phyloP scores from a whole-genome alignment of 1,140 invertebrate species.

The Hirudo medicinalis region DNA sequence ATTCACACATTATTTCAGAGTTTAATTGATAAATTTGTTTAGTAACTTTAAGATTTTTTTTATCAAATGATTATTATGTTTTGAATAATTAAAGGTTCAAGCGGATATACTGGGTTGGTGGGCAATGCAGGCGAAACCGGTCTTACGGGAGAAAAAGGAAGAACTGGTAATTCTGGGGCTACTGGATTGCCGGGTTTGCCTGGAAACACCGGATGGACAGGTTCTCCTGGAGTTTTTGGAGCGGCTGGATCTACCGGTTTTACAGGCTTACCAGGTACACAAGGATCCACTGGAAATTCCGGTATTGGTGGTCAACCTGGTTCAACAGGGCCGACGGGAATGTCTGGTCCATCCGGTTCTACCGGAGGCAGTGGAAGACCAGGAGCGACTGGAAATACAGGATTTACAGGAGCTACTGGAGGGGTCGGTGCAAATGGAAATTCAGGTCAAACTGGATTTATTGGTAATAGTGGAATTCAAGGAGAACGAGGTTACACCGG shows the following conservation, averaged over 20 bases:
- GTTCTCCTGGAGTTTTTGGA: constrained; percentile 3
- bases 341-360: background rate
- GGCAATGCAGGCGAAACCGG: constrained; percentile 2
- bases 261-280: background rate
- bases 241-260: background rate
- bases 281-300: background rate
- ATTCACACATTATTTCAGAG: too few relatives aligned
- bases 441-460: background rate
- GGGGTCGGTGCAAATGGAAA: background rate
- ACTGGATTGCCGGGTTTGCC: constrained; percentile 2
- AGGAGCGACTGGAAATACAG: background rate
- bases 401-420: background rate
- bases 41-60: too few relatives aligned
- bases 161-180: background rate
- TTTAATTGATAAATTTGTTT: too few relatives aligned
- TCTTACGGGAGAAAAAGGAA: background rate
- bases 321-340: constrained; percentile 1
- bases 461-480: background rate
- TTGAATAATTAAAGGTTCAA: background rate
- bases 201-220: constrained; percentile 4
- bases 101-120: constrained; percentile 8
- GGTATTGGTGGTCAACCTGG: background rate
- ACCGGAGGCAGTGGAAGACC: background rate
- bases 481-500: too few relatives aligned
- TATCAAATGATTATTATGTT: too few relatives aligned